Evolutionary conservation across 2,888 invertebrate genomes (phyloP).

Genomic region (Abrostola tripartita): DNA sequence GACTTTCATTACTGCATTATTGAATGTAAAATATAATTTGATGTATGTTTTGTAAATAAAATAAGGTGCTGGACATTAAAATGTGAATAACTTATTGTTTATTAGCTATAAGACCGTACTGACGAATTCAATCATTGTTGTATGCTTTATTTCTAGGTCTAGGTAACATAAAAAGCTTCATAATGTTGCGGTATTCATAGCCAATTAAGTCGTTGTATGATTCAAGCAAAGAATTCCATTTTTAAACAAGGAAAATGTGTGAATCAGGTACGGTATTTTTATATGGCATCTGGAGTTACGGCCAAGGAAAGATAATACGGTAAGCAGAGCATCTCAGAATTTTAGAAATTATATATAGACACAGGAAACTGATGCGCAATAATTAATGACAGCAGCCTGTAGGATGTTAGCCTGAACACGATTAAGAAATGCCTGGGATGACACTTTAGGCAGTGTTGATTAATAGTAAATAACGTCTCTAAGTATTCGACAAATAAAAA

Average conservation of each 20-base stretch:
- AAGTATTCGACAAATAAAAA: neutral
- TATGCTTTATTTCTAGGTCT: slow-evolving; percentile 34
- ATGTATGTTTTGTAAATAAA: neutral
- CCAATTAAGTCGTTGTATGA: slow-evolving; percentile 45
- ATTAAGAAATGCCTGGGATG: too few relatives aligned
- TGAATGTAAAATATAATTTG: neutral
- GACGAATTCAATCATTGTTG: slow-evolving; percentile 16
- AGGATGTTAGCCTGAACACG: neutral
- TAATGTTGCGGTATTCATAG: slow-evolving; percentile 18
- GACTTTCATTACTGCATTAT: neutral
- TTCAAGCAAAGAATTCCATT: slow-evolving; percentile 48
- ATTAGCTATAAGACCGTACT: slow-evolving; percentile 13
- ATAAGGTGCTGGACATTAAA: neutral
- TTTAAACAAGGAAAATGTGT: slow-evolving; percentile 55
- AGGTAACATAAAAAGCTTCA: slow-evolving; percentile 36
- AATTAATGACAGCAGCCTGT: neutral
- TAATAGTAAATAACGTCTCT: neutral
- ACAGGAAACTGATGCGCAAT: slow-evolving; percentile 8
- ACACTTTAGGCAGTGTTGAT: neutral
- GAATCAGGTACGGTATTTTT: slow-evolving; percentile 53
- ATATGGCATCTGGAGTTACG: slow-evolving; percentile 38
- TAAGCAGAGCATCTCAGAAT: slow-evolving; percentile 23
- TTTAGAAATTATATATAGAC: slow-evolving; percentile 12
- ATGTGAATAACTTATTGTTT: slow-evolving; percentile 17
- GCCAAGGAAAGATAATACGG: slow-evolving; percentile 28